These are phyloP conservation scores for Drosophila colorata DNA, from an alignment of 2,888 invertebrate species.

Conservation along the genomic window DNA sequence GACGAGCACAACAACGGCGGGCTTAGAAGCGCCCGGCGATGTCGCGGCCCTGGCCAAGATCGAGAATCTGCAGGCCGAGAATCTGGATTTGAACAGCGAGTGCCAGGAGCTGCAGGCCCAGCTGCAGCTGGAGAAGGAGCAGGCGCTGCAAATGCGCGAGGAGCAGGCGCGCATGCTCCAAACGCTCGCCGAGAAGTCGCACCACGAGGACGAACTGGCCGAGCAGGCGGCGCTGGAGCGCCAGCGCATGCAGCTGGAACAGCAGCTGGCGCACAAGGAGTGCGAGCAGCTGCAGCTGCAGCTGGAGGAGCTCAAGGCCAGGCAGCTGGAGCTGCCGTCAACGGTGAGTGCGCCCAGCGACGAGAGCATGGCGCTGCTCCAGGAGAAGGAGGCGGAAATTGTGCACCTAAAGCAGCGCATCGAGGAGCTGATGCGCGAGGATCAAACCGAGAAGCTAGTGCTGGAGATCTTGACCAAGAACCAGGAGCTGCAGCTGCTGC, in stretches of 20 bases:
- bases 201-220: background rate
- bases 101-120: conserved; percentile 88
- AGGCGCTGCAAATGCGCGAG: conserved; percentile 78
- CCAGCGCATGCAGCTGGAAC: conserved; percentile 2
- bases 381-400: conserved; percentile 83
- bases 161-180: conserved; percentile 2
- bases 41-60: conserved; percentile 73
- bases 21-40: background rate
- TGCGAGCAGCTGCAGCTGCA: conserved; percentile 38
- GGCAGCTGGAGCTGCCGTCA: conserved; percentile 20
- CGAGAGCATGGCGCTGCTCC: conserved; percentile 74
- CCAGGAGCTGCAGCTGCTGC: conserved; percentile 85
- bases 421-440: conserved; percentile 85
- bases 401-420: conserved; percentile 83
- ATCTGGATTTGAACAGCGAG: conserved; percentile 88
- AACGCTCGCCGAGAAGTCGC: background rate
- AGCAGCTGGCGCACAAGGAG: conserved; percentile 17
- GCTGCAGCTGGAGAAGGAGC: conserved; percentile 85
- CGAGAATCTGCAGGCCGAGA: conserved; percentile 86
- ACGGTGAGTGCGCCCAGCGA: conserved; percentile 42
- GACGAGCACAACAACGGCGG: too few species aligned
- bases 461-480: conserved; percentile 84
- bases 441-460: conserved; percentile 83
- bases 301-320: conserved; percentile 30
- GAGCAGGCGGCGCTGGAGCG: conserved; percentile 83